phyloP scores from a whole-genome alignment of 1,140 invertebrate species.

The Globodera ellingtonae region DNA sequence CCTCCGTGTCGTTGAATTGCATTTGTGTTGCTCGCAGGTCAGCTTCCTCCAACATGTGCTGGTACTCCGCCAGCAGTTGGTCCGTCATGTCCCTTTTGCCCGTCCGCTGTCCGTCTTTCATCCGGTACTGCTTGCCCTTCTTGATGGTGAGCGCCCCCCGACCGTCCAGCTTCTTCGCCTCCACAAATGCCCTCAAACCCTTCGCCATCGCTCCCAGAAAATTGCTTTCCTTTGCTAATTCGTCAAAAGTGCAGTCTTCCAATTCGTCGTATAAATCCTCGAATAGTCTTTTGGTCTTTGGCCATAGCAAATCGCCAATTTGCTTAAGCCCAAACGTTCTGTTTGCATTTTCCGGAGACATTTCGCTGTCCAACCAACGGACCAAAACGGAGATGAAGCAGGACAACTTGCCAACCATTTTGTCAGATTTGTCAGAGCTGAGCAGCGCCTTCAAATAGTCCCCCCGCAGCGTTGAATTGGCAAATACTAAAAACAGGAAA shows the following conservation, averaged over 20 bases:
- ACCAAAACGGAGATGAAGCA: neutral
- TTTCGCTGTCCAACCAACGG: neutral
- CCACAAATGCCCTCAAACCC: neutral
- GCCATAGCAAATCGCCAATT: neutral
- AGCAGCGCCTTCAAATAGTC: neutral
- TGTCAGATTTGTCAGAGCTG: neutral
- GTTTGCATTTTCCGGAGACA: neutral
- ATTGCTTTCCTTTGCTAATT: neutral
- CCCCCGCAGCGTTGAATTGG: neutral
- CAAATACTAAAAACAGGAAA: neutral
- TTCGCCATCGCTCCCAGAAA: neutral
- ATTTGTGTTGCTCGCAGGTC: neutral
- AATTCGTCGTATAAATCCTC: neutral
- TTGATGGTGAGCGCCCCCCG: neutral
- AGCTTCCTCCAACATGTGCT: neutral
- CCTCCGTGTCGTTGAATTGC: neutral
- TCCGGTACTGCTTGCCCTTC: neutral
- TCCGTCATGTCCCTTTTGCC: neutral
- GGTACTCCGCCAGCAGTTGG: neutral
- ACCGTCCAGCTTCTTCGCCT: neutral
- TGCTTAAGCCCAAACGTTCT: neutral
- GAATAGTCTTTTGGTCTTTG: neutral
- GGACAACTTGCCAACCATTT: neutral
- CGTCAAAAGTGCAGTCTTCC: neutral
- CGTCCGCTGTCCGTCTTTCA: neutral